A percentile compares a stretch with the other conserved stretches of the same genome.
phyloP scores from a whole-genome alignment of 2,888 invertebrate species.

The Phrixothrix hirtus region DNA sequence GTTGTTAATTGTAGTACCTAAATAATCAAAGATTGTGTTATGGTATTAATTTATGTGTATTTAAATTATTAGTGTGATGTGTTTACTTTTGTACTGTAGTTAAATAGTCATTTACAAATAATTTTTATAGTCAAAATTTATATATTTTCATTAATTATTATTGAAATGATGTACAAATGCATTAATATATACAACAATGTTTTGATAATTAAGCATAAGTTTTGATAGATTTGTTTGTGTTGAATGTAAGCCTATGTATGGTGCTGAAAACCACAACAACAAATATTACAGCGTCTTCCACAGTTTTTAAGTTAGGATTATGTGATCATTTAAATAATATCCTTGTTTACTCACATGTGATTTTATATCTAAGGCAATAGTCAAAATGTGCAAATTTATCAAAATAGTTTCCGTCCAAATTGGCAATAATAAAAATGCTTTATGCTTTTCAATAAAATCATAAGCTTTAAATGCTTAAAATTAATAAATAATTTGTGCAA shows the following conservation, averaged over 20 bases:
- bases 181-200: neutral
- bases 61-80: too few species aligned
- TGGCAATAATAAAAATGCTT: constrained; percentile 21
- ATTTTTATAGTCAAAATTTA: too few species aligned
- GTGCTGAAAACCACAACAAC: constrained; percentile 35
- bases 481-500: constrained; percentile 16
- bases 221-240: too few species aligned
- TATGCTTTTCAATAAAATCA: too few species aligned
- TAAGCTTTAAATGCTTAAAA: constrained; percentile 11
- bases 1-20: too few species aligned
- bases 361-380: constrained; percentile 33
- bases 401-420: constrained; percentile 21
- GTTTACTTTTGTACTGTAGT: too few species aligned
- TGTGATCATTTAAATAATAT: constrained; percentile 30
- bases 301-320: constrained; percentile 24
- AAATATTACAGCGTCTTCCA: constrained; percentile 47
- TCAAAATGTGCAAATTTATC: constrained; percentile 25
- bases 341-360: constrained; percentile 42
- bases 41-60: too few species aligned
- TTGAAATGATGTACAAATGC: constrained; percentile 1
- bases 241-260: neutral
- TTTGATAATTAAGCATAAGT: too few species aligned
- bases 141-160: too few species aligned
- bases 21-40: too few species aligned
- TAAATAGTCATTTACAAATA: too few species aligned